Evolutionary conservation across 2,888 invertebrate genomes (phyloP), one percentile per base, ranked within the genome.

Genomic region (Amiota mariae): DNA sequence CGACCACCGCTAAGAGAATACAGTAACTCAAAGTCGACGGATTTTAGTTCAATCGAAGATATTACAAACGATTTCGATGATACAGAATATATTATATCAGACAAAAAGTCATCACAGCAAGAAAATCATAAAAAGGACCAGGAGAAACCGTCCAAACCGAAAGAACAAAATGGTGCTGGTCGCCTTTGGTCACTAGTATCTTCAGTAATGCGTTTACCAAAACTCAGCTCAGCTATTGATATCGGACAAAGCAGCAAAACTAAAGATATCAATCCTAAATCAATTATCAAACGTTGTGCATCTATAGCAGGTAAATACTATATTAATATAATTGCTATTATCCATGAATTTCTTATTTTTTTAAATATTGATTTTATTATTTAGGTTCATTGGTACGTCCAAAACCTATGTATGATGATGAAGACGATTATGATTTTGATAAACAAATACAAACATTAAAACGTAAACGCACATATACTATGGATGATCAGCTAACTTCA

Each of bases 291-390:
- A 66, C 85, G 87, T 20, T 89, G 89, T 70, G 88, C 88, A 36
- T 89, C 89, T 36, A 87, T 88, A 77, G 89, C 90, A 61, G 85
- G 86, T 85, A 76, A 73, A 49, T 48, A 61, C n/a, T n/a, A n/a
- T n/a, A n/a, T n/a, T 57, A 57, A 13, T 11, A 49, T 51, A 66
- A 24, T 24, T 24, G 24, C 3, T 11, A 51, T 12, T 6, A 51
- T 51, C 4, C 2, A 3, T 59, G 59, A 20, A 20, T 59, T 2
- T 1, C 10, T 0, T 11, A 59, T 59, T 51, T 3, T 51, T 36
- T n/a, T 2, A 48, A 71, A 15, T 36, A 66, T 56, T 70, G n/a
- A n/a, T 13, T 54, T 64, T 36, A 46, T 47, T 56, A 70, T 72
- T 79, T 51, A 86, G 89, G 89, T 49, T 87, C 89, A 54, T 78